A percentile compares a stretch with the other conserved stretches of the same genome.
Conservation (phyloP, 2,888 invertebrate species). For the Harpalus rufipes region DNA sequence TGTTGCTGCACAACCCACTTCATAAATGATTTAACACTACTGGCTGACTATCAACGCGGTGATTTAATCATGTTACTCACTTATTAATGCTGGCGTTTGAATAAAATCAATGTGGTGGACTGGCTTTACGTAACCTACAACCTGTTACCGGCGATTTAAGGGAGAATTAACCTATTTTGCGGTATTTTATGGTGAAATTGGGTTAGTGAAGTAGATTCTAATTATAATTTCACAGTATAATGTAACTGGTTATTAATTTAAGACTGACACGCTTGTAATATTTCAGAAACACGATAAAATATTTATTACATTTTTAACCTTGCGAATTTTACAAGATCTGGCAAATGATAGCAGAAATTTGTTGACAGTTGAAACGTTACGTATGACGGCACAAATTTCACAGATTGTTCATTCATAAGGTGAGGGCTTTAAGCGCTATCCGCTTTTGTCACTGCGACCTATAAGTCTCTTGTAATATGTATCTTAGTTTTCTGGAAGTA, state of each 20-base stretch:
- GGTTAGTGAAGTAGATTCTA: neutral
- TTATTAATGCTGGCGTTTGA: conserved; percentile 33
- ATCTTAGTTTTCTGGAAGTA: too few relatives aligned
- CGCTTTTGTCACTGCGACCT: too few relatives aligned
- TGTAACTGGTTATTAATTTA: neutral
- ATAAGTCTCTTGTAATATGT: too few relatives aligned
- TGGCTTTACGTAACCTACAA: conserved; percentile 2
- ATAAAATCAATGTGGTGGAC: conserved; percentile 23
- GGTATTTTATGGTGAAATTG: neutral
- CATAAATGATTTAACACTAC: conserved; percentile 26
- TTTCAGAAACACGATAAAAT: neutral
- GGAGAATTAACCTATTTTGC: neutral
- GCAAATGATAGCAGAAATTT: too few relatives aligned
- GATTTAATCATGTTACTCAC: conserved; percentile 26
- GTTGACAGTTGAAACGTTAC: too few relatives aligned
- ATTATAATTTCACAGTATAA: neutral
- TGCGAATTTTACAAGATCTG: too few relatives aligned
- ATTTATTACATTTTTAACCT: too few relatives aligned
- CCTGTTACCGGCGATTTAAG: neutral
- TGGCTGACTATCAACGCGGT: conserved; percentile 10
- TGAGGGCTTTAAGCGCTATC: too few relatives aligned
- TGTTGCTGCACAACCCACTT: conserved; percentile 10
- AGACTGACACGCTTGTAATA: neutral
- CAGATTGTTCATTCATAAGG: too few relatives aligned
- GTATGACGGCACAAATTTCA: too few relatives aligned